A percentile compares a stretch with the other conserved stretches of the same genome.
These are phyloP conservation scores for Folsomia candida DNA, from an alignment of 2,888 invertebrate species.

Conservation along the genomic window DNA sequence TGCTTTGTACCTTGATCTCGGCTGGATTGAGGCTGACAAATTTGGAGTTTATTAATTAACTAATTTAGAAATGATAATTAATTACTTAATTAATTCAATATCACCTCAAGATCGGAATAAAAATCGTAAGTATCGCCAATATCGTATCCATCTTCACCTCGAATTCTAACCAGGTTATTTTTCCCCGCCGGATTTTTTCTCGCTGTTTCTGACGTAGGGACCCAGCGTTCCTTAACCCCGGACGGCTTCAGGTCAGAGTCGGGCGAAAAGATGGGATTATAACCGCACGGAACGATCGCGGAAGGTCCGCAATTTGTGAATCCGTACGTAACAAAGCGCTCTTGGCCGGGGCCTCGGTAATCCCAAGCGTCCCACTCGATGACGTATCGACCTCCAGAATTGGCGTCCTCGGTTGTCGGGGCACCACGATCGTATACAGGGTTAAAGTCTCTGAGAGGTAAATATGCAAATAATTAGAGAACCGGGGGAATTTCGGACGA, in stretches of 20 bases:
- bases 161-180: background rate
- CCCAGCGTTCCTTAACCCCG: too few relatives aligned
- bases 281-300: conserved; percentile 11
- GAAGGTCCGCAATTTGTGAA: conserved; percentile 15
- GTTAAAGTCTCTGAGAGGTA: background rate
- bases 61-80: too few relatives aligned
- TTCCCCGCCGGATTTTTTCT: too few relatives aligned
- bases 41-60: too few relatives aligned
- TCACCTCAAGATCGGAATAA: conserved; percentile 19
- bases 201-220: too few relatives aligned
- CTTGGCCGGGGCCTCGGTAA: conserved; percentile 10
- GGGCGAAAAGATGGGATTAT: background rate
- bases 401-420: conserved; percentile 4
- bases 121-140: conserved; percentile 16
- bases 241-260: too few relatives aligned
- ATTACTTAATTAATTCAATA: too few relatives aligned
- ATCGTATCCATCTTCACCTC: conserved; percentile 9
- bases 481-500: too few relatives aligned
- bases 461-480: background rate
- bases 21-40: too few relatives aligned
- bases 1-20: too few relatives aligned
- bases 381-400: background rate
- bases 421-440: background rate
- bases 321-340: conserved; percentile 12
- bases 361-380: conserved; percentile 27